These are phyloP conservation scores for Hepsetus odoe DNA, from an alignment of 2,113 vertebrate genomes.

Conservation along the genomic window DNA sequence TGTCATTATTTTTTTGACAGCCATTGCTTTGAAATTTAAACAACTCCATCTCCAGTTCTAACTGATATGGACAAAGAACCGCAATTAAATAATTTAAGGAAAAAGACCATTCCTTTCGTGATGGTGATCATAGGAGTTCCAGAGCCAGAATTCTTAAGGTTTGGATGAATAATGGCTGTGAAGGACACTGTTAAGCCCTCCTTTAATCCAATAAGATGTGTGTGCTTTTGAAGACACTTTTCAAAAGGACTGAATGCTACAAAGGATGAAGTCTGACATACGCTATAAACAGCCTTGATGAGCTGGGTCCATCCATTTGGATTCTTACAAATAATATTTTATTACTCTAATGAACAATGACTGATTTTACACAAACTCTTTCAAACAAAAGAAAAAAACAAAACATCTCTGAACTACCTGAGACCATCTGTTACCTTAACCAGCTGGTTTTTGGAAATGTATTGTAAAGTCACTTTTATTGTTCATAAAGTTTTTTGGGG, in stretches of 20 bases:
- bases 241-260: conserved; percentile 29
- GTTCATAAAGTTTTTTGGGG: conserved; percentile 33
- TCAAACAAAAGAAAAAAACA: conserved; percentile 76
- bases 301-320: conserved; percentile 75
- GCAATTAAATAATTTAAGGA: conserved; percentile 17
- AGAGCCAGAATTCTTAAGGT: conserved; percentile 1
- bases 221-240: conserved; percentile 53
- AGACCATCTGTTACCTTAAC: conserved; percentile 77
- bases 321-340: conserved; percentile 80
- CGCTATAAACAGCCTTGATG: conserved; percentile 30
- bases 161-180: conserved; percentile 28
- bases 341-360: conserved; percentile 78
- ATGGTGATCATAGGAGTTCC: conserved; percentile 11
- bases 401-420: conserved; percentile 76
- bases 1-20: conserved; percentile 66
- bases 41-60: conserved; percentile 62
- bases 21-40: conserved; percentile 72
- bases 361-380: conserved; percentile 81
- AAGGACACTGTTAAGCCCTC: conserved; percentile 57
- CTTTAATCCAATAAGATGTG: conserved; percentile 63
- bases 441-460: conserved; percentile 82
- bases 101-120: conserved; percentile 27
- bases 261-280: conserved; percentile 10
- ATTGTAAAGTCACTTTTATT: conserved; percentile 62
- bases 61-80: conserved; percentile 28